Conservation (phyloP, 2,797 vertebrate genomes). For the Muscicapa comitata region DNA sequence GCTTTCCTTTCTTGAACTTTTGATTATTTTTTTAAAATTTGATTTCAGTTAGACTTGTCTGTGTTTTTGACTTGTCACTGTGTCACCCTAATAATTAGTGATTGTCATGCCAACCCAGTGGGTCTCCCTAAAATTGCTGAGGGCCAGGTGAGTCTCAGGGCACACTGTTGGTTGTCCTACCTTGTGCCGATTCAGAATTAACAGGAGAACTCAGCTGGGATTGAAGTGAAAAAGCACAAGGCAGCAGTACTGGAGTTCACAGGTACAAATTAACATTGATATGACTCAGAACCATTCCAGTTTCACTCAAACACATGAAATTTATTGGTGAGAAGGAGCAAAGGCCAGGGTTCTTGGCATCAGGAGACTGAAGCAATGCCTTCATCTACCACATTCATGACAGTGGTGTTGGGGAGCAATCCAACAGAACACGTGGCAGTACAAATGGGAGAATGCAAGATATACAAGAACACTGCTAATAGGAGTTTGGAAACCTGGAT, state of each 20-base stretch:
- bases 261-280: background rate
- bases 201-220: background rate
- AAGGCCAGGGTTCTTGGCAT: background rate
- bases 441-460: background rate
- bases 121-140: background rate
- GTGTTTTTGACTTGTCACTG: background rate
- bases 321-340: background rate
- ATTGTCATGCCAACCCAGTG: background rate
- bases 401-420: background rate
- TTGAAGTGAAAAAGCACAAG: background rate
- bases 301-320: background rate
- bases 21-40: background rate
- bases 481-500: background rate
- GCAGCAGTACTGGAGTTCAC: background rate
- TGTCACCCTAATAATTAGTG: background rate
- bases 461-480: background rate
- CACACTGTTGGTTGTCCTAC: background rate
- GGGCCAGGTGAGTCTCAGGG: background rate
- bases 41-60: background rate
- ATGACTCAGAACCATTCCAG: background rate
- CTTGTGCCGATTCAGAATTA: background rate
- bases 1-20: background rate
- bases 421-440: background rate
- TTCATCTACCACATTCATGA: background rate
- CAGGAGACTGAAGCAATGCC: background rate